These are phyloP conservation scores for Mechanitis mazaeus DNA, from an alignment of 2,888 invertebrate genomes.

Conservation along the genomic window DNA sequence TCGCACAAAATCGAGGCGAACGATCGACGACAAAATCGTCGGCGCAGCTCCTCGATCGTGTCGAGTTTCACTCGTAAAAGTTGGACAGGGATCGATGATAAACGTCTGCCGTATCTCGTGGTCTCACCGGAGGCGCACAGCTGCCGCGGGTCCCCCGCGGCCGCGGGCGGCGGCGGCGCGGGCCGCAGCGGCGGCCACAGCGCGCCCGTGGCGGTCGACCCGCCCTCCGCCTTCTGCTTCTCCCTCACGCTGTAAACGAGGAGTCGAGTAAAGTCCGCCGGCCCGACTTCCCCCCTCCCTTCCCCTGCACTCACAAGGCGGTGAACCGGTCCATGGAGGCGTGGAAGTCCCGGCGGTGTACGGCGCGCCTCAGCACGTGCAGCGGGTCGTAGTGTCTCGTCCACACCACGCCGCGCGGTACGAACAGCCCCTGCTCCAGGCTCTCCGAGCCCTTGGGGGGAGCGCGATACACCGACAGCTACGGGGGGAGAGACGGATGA, in stretches of 20 bases:
- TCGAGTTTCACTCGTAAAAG: no score
- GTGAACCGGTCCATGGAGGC: conserved; percentile 95
- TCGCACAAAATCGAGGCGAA: no score
- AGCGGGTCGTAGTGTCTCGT: conserved; percentile 95
- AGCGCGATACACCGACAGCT: conserved; percentile 90
- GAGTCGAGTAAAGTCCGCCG: background rate
- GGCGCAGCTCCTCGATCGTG: no score
- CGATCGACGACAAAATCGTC: no score
- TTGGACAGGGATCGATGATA: no score
- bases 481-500: conserved; percentile 8
- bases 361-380: conserved; percentile 92
- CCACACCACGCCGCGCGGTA: conserved; percentile 92
- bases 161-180: conserved; percentile 41
- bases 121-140: conserved; percentile 50
- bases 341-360: conserved; percentile 95
- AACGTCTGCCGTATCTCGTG: no score
- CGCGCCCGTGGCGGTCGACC: conserved; percentile 31
- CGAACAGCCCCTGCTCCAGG: conserved; percentile 93
- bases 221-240: conserved; percentile 49
- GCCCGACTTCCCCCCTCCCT: no score
- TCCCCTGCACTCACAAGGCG: conserved; percentile 81
- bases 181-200: conserved; percentile 67
- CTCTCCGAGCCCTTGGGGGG: conserved; percentile 84
- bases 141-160: conserved; percentile 60
- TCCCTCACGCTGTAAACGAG: conserved; percentile 51